Conservation (phyloP, 1,140 invertebrate genomes). For the Nebria ingens region DNA sequence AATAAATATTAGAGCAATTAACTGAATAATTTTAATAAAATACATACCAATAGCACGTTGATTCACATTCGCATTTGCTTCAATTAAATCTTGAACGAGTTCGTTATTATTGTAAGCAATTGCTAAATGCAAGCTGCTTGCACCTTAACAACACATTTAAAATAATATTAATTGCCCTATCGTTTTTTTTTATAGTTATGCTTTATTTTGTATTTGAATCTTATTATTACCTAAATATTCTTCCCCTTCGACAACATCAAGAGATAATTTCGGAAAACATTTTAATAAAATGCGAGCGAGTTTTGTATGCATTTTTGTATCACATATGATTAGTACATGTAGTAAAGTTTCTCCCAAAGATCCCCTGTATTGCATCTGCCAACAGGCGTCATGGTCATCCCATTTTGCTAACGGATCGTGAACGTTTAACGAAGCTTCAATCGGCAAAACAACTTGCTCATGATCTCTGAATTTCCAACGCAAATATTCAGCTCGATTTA, state of each 20-base stretch:
- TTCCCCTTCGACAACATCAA: slow-evolving; percentile 94
- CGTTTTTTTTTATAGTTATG: no score
- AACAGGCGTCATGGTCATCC: slow-evolving; percentile 86
- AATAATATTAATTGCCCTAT: slow-evolving; percentile 6
- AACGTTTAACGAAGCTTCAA: slow-evolving; percentile 65
- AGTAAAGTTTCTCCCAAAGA: slow-evolving; percentile 89
- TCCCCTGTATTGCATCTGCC: slow-evolving; percentile 94
- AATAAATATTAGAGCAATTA: no score
- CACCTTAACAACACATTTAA: slow-evolving; percentile 43
- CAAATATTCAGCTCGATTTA: slow-evolving; percentile 83
- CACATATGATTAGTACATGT: slow-evolving; percentile 90
- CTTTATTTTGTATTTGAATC: slow-evolving; percentile 2
- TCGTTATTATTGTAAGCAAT: slow-evolving; percentile 96
- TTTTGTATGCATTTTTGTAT: slow-evolving; percentile 74
- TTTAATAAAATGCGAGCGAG: slow-evolving; percentile 82
- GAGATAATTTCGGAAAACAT: slow-evolving; percentile 80
- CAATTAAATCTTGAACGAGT: slow-evolving; percentile 84
- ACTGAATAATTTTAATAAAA: no score
- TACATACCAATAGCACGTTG: slow-evolving; percentile 78
- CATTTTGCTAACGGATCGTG: slow-evolving; percentile 78
- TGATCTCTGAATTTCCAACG: slow-evolving; percentile 87
- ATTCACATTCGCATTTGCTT: slow-evolving; percentile 80
- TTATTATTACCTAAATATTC: slow-evolving; percentile 79
- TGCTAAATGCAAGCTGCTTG: slow-evolving; percentile 88
- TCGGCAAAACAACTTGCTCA: slow-evolving; percentile 69